Percentiles rank a stretch among this genome's conserved stretches.
Conservation (phyloP, 2,888 invertebrate genomes). For the Mystacides longicornis region DNA sequence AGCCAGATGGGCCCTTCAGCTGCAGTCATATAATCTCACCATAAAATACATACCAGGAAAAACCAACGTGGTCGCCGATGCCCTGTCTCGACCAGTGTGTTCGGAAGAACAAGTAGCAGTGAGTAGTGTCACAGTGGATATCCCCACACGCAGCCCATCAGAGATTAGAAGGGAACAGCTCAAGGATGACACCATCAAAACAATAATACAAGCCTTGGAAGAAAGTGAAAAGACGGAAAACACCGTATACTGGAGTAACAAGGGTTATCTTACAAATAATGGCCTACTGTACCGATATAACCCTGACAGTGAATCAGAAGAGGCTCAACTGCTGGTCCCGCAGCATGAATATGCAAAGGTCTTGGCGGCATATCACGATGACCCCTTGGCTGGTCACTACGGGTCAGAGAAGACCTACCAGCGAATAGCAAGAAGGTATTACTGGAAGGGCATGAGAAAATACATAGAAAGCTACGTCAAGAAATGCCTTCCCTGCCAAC, state of each 20-base stretch:
- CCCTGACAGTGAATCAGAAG: constrained; percentile 19
- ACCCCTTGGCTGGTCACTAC: constrained; percentile 28
- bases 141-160: background rate
- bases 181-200: background rate
- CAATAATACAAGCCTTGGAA: background rate
- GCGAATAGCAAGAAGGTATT: constrained; percentile 26
- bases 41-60: constrained; percentile 4
- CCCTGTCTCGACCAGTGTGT: background rate
- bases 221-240: background rate
- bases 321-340: constrained; percentile 24
- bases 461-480: constrained; percentile 27
- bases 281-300: constrained; percentile 21
- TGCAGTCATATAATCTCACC: background rate
- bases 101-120: background rate
- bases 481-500: constrained; percentile 29
- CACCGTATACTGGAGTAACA: constrained; percentile 3
- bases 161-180: constrained; percentile 1
- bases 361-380: constrained; percentile 26
- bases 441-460: constrained; percentile 29
- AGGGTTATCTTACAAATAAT: constrained; percentile 14
- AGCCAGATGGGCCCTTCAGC: constrained; percentile 5
- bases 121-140: background rate
- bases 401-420: constrained; percentile 26
- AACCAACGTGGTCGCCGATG: background rate
- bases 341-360: constrained; percentile 20